Evolutionary conservation across 2,113 vertebrate genomes (phyloP).

Genomic region (Pseudopodoces humilis): DNA sequence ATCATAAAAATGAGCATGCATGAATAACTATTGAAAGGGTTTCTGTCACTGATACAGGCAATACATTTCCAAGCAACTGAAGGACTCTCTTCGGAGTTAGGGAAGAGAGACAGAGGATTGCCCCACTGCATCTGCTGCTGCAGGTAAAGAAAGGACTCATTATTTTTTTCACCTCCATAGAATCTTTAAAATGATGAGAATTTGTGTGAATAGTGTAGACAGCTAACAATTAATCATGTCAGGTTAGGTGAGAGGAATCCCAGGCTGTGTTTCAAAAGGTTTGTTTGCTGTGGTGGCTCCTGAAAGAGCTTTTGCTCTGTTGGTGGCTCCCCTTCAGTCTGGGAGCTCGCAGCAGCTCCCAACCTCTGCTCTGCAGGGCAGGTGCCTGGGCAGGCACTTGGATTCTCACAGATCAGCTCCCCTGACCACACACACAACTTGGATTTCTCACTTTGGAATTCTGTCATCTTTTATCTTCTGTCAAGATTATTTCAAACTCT

Average conservation of each 20-base stretch:
- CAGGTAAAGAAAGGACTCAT: not conserved
- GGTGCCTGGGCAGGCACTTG: not conserved
- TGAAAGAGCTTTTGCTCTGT: not conserved
- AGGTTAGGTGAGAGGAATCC: not conserved
- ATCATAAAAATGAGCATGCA: conserved; percentile 13
- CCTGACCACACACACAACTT: not conserved
- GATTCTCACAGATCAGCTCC: not conserved
- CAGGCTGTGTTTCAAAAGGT: not conserved
- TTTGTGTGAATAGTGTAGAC: not conserved
- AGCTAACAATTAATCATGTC: not conserved
- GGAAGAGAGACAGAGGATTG: not conserved
- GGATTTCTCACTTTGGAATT: not conserved
- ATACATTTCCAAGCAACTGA: not conserved
- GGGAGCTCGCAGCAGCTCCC: not conserved
- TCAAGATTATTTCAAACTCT: not conserved
- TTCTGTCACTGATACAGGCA: not conserved
- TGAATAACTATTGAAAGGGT: conserved; percentile 31
- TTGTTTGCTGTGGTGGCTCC: not conserved
- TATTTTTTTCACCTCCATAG: not conserved
- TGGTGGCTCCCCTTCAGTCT: fast-evolving
- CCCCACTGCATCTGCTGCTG: not conserved
- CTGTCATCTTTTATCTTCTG: not conserved
- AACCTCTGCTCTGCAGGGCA: fast-evolving
- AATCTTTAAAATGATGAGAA: not conserved
- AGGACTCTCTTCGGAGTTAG: not conserved